A percentile compares a stretch with the other conserved stretches of the same genome.
Conservation (phyloP, 2,797 vertebrate species). For the Paguma larvata region DNA sequence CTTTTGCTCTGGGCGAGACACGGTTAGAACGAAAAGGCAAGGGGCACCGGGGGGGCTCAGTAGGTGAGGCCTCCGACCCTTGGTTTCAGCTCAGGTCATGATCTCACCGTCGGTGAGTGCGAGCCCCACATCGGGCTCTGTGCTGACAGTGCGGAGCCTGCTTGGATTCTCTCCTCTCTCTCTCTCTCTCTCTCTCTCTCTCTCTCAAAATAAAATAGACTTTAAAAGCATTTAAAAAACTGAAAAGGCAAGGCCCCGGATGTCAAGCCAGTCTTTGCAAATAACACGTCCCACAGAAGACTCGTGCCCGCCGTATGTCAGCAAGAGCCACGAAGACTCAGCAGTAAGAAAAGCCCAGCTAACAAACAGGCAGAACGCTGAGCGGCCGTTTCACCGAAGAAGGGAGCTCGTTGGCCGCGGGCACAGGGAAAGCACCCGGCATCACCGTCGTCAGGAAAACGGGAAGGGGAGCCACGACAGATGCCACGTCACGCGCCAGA, state of each 20-base stretch:
- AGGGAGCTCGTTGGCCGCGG: fast-evolving
- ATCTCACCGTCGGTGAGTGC: no score
- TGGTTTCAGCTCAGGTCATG: no score
- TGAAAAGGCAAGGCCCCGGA: no score
- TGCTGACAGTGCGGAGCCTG: no score
- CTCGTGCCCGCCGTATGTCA: fast-evolving
- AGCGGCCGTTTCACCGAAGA: background rate
- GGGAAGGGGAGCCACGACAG: fast-evolving
- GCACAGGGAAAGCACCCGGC: fast-evolving
- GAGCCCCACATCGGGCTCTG: no score
- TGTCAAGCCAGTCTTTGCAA: background rate
- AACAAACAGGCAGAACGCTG: background rate
- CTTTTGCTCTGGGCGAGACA: background rate
- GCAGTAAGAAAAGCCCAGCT: background rate
- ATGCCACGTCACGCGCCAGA: fast-evolving
- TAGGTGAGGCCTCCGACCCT: no score
- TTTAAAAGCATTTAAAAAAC: no score
- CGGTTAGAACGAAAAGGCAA: fast-evolving
- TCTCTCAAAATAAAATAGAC: no score
- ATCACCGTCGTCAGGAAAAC: fast-evolving
- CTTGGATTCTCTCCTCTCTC: no score
- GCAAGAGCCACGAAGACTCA: background rate
- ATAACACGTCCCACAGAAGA: background rate
- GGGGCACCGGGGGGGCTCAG: no score
- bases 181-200: no score